A percentile compares a stretch with the other conserved stretches of the same genome.
These are phyloP conservation scores for Lethrus apterus DNA, from an alignment of 1,140 invertebrate species.

Conservation along the genomic window DNA sequence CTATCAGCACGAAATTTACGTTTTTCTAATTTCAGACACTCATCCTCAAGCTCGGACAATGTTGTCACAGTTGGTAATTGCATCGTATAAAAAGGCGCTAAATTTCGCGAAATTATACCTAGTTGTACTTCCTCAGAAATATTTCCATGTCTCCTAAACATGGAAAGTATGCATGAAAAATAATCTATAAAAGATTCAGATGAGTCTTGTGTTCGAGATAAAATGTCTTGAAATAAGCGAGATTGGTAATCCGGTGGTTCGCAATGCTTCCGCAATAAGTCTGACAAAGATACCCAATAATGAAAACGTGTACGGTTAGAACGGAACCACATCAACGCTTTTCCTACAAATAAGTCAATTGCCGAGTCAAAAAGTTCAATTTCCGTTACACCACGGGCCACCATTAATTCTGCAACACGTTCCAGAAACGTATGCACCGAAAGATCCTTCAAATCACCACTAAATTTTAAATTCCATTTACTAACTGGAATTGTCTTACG, in stretches of 20 bases:
- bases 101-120: constrained; percentile 1
- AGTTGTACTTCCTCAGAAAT: not conserved
- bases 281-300: constrained; percentile 22
- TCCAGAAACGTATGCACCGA: too few species aligned
- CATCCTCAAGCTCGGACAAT: not conserved
- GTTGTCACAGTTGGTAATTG: not conserved
- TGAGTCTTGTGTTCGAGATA: not conserved
- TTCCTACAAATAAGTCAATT: too few species aligned
- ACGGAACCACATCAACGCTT: too few species aligned
- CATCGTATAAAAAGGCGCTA: constrained; percentile 7
- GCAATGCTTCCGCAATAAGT: too few species aligned
- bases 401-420: too few species aligned
- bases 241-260: too few species aligned
- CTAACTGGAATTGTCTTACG: too few species aligned
- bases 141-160: not conserved
- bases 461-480: too few species aligned
- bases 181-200: constrained; percentile 1
- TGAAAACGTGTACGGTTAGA: too few species aligned
- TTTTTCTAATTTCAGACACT: not conserved
- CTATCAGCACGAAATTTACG: not conserved
- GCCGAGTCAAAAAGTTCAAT: too few species aligned
- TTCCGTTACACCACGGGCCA: too few species aligned
- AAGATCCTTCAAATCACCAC: too few species aligned
- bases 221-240: constrained; percentile 3
- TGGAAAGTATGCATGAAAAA: not conserved